A percentile compares a stretch with the other conserved stretches of the same genome.
phyloP scores from a whole-genome alignment of 1,140 invertebrate species.

The Pinna nobilis region DNA sequence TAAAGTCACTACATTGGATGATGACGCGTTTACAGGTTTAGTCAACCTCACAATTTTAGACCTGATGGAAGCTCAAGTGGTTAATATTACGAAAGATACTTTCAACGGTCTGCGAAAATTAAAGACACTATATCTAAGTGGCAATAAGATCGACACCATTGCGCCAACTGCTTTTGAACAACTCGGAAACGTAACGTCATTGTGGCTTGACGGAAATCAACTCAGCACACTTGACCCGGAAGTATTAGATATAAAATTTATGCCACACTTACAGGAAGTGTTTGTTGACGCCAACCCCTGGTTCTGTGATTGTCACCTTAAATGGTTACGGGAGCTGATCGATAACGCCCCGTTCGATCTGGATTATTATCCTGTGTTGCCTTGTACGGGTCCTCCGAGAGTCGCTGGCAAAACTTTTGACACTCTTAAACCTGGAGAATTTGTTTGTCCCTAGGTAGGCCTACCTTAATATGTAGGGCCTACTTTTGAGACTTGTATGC shows the following conservation, averaged over 20 bases:
- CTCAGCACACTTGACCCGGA: conserved; percentile 23
- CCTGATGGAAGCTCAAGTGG: conserved; percentile 35
- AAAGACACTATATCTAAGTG: conserved; percentile 34
- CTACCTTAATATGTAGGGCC: too few relatives aligned
- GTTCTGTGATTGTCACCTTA: conserved; percentile 42
- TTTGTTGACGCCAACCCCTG: conserved; percentile 42
- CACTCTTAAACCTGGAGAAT: conserved; percentile 33
- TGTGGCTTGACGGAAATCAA: conserved; percentile 39
- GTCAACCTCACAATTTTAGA: conserved; percentile 34
- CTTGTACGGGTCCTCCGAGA: conserved; percentile 33
- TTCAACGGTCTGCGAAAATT: conserved; percentile 37
- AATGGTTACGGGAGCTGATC: conserved; percentile 28
- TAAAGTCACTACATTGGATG: conserved; percentile 38
- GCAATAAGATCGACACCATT: conserved; percentile 33
- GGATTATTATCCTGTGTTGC: conserved; percentile 33
- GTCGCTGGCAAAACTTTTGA: conserved; percentile 42
- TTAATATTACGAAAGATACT: conserved; percentile 42
- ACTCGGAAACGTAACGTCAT: conserved; percentile 1
- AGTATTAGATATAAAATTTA: conserved; percentile 20
- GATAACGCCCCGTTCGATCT: conserved; percentile 32
- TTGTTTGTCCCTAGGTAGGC: too few relatives aligned
- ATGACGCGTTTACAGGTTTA: conserved; percentile 46
- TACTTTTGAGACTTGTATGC: too few relatives aligned
- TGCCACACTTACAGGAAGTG: conserved; percentile 27
- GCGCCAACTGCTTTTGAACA: conserved; percentile 27